Base-by-base conservation (phyloP, 2,797 vertebrate species). In the Sarcophilus harrisii region DNA sequence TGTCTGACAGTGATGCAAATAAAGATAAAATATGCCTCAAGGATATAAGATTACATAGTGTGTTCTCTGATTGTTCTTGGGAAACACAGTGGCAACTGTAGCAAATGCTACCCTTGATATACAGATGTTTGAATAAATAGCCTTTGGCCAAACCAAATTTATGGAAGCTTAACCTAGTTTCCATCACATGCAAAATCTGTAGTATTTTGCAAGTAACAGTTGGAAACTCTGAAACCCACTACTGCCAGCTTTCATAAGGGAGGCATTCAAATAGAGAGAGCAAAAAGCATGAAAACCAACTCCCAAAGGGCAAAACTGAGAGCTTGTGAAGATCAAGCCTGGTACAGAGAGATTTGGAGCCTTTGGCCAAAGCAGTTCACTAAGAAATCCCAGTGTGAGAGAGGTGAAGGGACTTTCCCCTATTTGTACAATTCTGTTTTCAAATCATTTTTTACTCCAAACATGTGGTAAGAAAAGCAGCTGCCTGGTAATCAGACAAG, bases 1-100 rank as follows among this genome's bases (percentile, higher is more conserved):
- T 91, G 96, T 94, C 97, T 96, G 97, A 96, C 90, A 93, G 59
- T 55, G 93, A 97, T 89, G 97, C 95, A 96, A 98, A 97, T 95
- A 95, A 94, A 97, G 90, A 94, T 87, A 90, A 96, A 97, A 95
- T 94, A 96, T 91, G 93, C 95, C 98, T 98, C 94, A 94, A 95
- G 97, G 96, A 95, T 95, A 97, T 96, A 94, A 96, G 92, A 66
- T 81, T 92, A 93, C 94, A 96, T 94, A 96, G 91, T 92, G 92
- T 52, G 81, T 60, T 96, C 97, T 96, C 57, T 96, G 97, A 98
- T 98, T 93, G 90, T 54, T 92, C 95, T 55, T 90, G 93, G 97
- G 95, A 55, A 97, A 96, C 1, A 97, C 29, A 90, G 1, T 32
- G 3, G 93, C 92, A 90, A 92, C 92, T 95, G 90, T 32, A 97